A percentile compares a stretch with the other conserved stretches of the same genome.
Evolutionary conservation across 2,113 vertebrate genomes (phyloP).

Genomic region (Hippocampus barbouri): DNA sequence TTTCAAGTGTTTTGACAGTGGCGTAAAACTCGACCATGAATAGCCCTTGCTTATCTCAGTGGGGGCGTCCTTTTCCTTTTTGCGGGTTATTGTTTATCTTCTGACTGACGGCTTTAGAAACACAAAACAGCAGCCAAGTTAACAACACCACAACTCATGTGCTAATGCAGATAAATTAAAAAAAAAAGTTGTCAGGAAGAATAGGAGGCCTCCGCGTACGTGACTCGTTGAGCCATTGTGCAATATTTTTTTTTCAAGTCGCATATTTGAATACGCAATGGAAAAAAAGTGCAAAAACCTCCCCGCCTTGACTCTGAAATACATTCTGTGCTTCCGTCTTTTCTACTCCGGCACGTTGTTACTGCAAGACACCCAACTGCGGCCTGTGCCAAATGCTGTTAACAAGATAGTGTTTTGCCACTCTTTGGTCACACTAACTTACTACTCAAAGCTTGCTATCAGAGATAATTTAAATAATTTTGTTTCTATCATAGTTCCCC

Average conservation of each 20-base stretch:
- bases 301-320: neutral
- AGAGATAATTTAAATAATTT: conserved; percentile 13
- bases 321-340: neutral
- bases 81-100: neutral
- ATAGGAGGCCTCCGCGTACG: neutral
- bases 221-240: neutral
- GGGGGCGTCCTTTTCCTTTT: neutral
- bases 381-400: neutral
- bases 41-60: neutral
- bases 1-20: too few relatives aligned
- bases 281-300: neutral
- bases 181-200: neutral
- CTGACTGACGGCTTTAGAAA: neutral
- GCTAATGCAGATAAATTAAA: neutral
- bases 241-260: neutral
- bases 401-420: neutral
- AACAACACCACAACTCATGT: neutral
- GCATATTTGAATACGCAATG: neutral
- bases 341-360: neutral
- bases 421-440: neutral
- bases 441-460: neutral
- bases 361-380: neutral
- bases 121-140: neutral
- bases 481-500: conserved; percentile 7
- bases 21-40: neutral